phyloP scores from a whole-genome alignment of 2,888 invertebrate genomes.

The Sisyra nigra region DNA sequence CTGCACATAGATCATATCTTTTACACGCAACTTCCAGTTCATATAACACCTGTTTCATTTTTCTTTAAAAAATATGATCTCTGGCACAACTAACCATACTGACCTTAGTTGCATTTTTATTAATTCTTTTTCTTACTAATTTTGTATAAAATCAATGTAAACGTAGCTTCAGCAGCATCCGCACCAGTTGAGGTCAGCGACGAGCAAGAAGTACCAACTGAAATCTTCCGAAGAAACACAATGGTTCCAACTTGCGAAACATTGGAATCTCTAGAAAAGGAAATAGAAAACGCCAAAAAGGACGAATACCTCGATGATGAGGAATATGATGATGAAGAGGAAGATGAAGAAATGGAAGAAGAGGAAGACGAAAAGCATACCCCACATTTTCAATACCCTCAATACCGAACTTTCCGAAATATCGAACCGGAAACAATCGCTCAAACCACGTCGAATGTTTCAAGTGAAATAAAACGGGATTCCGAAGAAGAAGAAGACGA shows the following conservation, averaged over 20 bases:
- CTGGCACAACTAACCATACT: background rate
- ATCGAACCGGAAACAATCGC: background rate
- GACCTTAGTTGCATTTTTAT: background rate
- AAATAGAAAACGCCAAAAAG: constrained; percentile 16
- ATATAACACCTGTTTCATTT: too few species aligned
- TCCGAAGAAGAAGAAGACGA: constrained; percentile 9
- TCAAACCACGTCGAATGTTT: background rate
- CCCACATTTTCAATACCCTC: too few species aligned
- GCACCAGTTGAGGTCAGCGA: constrained; percentile 16
- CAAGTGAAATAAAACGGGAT: constrained; percentile 10
- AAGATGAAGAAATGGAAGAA: constrained; percentile 24
- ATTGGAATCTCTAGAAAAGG: constrained; percentile 21
- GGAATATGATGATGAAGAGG: constrained; percentile 31
- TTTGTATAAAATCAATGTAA: background rate
- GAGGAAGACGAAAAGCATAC: constrained; percentile 5
- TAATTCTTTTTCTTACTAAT: background rate
- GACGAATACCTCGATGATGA: constrained; percentile 30
- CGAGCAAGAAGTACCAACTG: constrained; percentile 13
- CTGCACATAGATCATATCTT: too few species aligned
- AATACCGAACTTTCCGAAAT: too few species aligned
- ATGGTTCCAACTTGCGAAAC: constrained; percentile 17
- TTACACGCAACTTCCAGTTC: too few species aligned
- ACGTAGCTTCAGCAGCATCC: constrained; percentile 1
- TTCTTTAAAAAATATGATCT: background rate
- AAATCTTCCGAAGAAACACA: constrained; percentile 10